phyloP scores from a whole-genome alignment of 2,888 invertebrate species.

The Sinohyriopsis cumingii region DNA sequence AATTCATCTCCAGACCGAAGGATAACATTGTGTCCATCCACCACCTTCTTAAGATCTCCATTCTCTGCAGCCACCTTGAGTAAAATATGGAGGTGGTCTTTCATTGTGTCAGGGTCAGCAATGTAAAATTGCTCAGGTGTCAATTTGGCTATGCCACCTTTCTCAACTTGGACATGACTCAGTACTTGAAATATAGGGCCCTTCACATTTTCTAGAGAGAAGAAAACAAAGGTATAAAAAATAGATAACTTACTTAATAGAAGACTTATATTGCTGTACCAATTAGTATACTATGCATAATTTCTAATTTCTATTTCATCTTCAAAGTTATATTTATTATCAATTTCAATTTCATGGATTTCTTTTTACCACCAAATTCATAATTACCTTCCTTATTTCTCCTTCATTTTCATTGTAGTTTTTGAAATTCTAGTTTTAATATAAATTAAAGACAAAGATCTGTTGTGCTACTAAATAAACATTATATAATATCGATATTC shows the following conservation, averaged over 20 bases:
- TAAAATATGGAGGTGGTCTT: constrained; percentile 40
- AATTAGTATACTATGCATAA: no score
- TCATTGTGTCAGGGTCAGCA: constrained; percentile 51
- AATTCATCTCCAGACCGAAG: constrained; percentile 43
- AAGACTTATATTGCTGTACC: not conserved
- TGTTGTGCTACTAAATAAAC: no score
- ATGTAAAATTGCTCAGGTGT: constrained; percentile 42
- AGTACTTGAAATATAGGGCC: constrained; percentile 45
- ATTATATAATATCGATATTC: no score
- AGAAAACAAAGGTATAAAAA: not conserved
- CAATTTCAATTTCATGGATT: no score
- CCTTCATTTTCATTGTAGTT: no score
- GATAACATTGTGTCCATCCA: constrained; percentile 41
- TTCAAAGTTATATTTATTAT: no score
- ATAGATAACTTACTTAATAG: no score
- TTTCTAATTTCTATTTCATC: no score
- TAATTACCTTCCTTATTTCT: no score
- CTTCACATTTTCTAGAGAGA: constrained; percentile 38
- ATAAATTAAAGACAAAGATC: no score
- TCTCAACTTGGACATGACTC: constrained; percentile 40
- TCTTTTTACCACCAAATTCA: no score
- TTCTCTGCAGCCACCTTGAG: constrained; percentile 38
- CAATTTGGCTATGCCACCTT: constrained; percentile 37
- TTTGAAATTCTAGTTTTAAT: no score
- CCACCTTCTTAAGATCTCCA: constrained; percentile 46